Evolutionary conservation across 2,888 invertebrate species (phyloP), one percentile per base, ranked within the genome.

Genomic region (Tuta absoluta): DNA sequence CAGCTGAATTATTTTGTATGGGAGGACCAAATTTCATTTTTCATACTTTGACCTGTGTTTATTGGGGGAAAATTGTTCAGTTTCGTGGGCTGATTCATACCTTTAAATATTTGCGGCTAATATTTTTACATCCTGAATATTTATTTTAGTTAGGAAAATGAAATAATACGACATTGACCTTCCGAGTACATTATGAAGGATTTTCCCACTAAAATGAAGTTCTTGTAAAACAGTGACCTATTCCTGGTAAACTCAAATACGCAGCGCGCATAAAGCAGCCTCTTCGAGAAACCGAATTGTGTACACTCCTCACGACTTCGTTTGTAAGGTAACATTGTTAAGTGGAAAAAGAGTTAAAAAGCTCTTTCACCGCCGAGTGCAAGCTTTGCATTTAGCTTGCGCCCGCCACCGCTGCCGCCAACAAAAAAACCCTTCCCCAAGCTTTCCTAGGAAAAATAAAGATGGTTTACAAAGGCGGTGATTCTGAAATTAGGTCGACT

Each of bases 271-370:
- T 23, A 53, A 24, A 53, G 23, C 21, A 24, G 23, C 23, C 23
- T n/a, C 24, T 57, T n/a, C 23, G 68, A 77, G 73, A 77, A 76
- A 75, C 79, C 76, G 74, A 78, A 80, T 88, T 86, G 81, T 78
- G 85, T 82, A 88, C 75, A 79, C 86, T 75, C 78, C 86, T 86
- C 88, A 89, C 87, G 87, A 72, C 72, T 85, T 86, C 87, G 87
- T 89, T 89, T 88, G 86, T 84, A 81, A 85, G 85, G 85, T 87
- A 89, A 87, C 90, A 88, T 84, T 84, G 87, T 86, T 85, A 87
- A 86, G 87, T 81, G 79, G 82, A 76, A 83, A 84, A 89, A 87
- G 84, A 87, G 88, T 88, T 86, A 85, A 88, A 86, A 85, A 74
- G 72, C 75, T 73, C 77, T 74, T 75, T 72, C 72, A 67, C 71